phyloP scores from a whole-genome alignment of 2,888 invertebrate species.

The Yponomeuta evonymella region DNA sequence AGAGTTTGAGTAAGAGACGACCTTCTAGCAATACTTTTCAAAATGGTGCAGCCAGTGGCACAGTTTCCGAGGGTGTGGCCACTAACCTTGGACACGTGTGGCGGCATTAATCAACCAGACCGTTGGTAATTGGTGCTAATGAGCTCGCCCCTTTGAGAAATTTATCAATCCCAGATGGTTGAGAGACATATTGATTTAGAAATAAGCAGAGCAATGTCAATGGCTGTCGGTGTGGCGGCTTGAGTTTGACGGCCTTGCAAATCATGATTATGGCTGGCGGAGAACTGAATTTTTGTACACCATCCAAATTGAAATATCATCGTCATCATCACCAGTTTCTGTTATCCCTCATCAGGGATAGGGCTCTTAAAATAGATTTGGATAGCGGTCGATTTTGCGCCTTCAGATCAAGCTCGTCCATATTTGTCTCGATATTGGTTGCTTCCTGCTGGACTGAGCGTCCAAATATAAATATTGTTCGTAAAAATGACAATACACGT shows the following conservation, averaged over 20 bases:
- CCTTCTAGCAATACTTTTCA: background rate
- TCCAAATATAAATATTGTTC: no score
- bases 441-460: no score
- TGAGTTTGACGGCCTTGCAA: background rate
- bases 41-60: background rate
- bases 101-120: conserved; percentile 2
- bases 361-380: no score
- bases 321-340: no score
- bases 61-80: conserved; percentile 6
- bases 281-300: background rate
- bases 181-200: background rate
- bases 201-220: background rate
- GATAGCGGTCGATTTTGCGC: no score
- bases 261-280: background rate
- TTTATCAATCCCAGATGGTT: background rate
- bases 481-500: no score
- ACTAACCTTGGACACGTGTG: conserved; percentile 6
- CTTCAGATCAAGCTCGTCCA: no score
- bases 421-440: no score
- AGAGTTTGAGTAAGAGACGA: background rate
- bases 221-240: background rate
- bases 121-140: background rate
- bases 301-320: no score
- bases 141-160: conserved; percentile 1
- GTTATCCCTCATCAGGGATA: no score